Percentiles rank a stretch among this genome's conserved stretches.
phyloP scores from a whole-genome alignment of 2,888 invertebrate species.

The Gari tellinella region DNA sequence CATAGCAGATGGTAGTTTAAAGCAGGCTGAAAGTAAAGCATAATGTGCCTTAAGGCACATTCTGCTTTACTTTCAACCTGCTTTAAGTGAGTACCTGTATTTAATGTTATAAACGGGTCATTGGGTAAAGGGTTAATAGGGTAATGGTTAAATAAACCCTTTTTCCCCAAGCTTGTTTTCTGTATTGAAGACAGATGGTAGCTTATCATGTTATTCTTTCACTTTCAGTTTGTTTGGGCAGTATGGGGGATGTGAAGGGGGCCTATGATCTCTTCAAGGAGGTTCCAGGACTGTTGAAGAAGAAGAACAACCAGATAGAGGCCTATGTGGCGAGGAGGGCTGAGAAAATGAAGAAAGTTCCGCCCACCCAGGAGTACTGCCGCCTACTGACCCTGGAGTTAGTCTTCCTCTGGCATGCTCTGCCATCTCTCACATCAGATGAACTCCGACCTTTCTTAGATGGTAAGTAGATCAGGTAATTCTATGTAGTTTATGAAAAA shows the following conservation, averaged over 20 bases:
- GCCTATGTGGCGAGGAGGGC: slow-evolving; percentile 84
- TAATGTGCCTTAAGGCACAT: too few species aligned
- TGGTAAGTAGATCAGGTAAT: slow-evolving; percentile 63
- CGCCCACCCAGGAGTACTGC: slow-evolving; percentile 85
- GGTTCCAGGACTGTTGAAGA: slow-evolving; percentile 83
- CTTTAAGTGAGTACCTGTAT: too few species aligned
- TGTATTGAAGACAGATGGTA: too few species aligned
- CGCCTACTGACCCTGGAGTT: slow-evolving; percentile 88
- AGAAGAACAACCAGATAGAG: slow-evolving; percentile 85
- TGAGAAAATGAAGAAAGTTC: slow-evolving; percentile 80
- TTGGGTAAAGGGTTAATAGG: too few species aligned
- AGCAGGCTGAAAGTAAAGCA: too few species aligned
- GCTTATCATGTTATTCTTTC: background rate
- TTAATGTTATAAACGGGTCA: too few species aligned
- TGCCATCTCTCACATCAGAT: slow-evolving; percentile 84
- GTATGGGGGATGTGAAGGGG: slow-evolving; percentile 84
- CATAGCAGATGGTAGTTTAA: too few species aligned
- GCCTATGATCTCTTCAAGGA: slow-evolving; percentile 83
- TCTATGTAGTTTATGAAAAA: too few species aligned
- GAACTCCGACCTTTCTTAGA: slow-evolving; percentile 75
- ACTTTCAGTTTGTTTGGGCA: slow-evolving; percentile 85
- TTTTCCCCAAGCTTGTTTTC: background rate
- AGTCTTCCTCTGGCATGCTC: slow-evolving; percentile 89
- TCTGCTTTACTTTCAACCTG: too few species aligned
- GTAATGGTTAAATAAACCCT: background rate